Conservation (phyloP, 2,113 vertebrate genomes). For the Ciconia stormi region DNA sequence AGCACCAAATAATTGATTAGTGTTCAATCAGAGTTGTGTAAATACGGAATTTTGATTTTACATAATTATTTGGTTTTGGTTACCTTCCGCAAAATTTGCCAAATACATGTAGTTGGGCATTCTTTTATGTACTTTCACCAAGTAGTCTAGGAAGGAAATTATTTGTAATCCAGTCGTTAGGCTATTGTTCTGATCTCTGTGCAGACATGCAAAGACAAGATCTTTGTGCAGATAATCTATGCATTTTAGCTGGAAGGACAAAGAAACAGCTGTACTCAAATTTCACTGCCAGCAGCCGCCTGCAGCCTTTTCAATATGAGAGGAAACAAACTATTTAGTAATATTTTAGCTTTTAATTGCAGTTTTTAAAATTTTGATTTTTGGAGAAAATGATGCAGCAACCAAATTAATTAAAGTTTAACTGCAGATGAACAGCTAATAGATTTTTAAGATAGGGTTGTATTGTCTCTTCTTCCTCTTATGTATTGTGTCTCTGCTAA, state of each 20-base stretch:
- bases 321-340: background rate
- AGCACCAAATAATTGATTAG: background rate
- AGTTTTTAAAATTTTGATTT: background rate
- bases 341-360: background rate
- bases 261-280: background rate
- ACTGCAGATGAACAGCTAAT: background rate
- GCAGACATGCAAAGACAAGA: background rate
- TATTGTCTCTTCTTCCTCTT: background rate
- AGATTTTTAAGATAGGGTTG: background rate
- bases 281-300: background rate
- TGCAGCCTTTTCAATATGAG: background rate
- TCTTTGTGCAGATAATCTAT: background rate
- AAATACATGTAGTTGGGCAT: background rate
- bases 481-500: background rate
- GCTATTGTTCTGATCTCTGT: background rate
- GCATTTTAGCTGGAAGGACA: background rate
- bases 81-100: background rate
- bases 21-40: background rate
- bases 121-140: background rate
- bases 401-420: background rate
- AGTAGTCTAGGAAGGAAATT: background rate
- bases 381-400: background rate
- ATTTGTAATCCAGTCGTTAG: background rate
- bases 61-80: background rate
- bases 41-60: background rate